Percentiles rank a stretch among this genome's conserved stretches.
These are phyloP conservation scores for Fulica atra DNA, from an alignment of 2,113 vertebrate genomes.

Conservation along the genomic window DNA sequence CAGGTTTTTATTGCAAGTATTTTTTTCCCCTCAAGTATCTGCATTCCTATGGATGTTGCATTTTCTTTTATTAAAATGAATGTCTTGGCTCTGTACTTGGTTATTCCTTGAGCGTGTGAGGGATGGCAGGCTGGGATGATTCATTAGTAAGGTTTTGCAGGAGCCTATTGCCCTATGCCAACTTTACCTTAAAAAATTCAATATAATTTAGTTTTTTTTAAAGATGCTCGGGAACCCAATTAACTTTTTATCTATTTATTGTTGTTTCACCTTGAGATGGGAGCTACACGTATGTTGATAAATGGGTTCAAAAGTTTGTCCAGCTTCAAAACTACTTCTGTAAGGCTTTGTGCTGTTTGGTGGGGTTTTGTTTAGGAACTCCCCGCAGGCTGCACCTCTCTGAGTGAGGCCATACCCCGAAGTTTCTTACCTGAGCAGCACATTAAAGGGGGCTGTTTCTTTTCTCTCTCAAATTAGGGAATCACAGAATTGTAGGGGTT, in stretches of 20 bases:
- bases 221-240: neutral
- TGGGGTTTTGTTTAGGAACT: neutral
- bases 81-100: neutral
- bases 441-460: no score
- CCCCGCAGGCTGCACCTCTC: neutral
- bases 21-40: neutral
- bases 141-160: neutral
- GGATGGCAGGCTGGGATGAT: neutral
- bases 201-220: neutral
- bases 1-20: neutral
- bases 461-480: neutral
- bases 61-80: slow-evolving; percentile 14
- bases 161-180: neutral
- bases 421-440: neutral
- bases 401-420: neutral
- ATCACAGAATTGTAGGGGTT: no score
- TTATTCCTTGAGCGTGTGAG: neutral
- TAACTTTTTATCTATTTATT: slow-evolving; percentile 12
- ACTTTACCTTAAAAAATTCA: neutral
- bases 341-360: neutral
- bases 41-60: neutral
- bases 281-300: neutral
- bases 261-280: slow-evolving; percentile 11
- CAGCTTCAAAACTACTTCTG: neutral
- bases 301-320: neutral